phyloP scores from a whole-genome alignment of 2,797 vertebrate genomes.

The Leucoraja ocellata region DNA sequence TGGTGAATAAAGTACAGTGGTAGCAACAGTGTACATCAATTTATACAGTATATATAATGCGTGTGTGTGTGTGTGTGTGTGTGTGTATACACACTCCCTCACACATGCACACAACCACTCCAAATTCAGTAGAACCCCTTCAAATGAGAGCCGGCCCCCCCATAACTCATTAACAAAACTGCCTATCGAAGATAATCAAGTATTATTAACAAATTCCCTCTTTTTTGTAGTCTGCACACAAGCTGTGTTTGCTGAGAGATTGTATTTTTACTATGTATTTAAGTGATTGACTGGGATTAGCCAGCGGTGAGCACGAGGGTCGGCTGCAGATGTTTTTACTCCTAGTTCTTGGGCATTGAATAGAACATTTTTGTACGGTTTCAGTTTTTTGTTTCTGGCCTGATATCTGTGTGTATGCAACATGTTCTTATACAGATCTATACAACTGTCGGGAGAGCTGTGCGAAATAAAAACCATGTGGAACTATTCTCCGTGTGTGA shows the following conservation, averaged over 20 bases:
- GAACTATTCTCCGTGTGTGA: constrained; percentile 84
- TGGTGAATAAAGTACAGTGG: constrained; percentile 89
- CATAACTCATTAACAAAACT: constrained; percentile 69
- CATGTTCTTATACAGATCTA: constrained; percentile 92
- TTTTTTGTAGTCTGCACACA: constrained; percentile 77
- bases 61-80: no score
- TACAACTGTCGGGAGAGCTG: constrained; percentile 93
- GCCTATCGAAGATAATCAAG: constrained; percentile 70
- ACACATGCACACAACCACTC: constrained; percentile 55
- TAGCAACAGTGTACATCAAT: constrained; percentile 89
- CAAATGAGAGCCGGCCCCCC: constrained; percentile 57
- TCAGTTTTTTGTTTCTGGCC: constrained; percentile 46
- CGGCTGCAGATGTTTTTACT: constrained; percentile 90
- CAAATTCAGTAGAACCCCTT: constrained; percentile 58
- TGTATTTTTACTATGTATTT: constrained; percentile 99
- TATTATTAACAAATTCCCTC: constrained; percentile 68
- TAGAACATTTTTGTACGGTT: constrained; percentile 94
- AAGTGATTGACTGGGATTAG: constrained; percentile 79
- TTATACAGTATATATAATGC: constrained; percentile 52
- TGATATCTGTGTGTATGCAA: constrained; percentile 89
- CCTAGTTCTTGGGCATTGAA: constrained; percentile 93
- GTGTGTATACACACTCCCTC: no score
- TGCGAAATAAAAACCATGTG: constrained; percentile 98
- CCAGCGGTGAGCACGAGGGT: constrained; percentile 68
- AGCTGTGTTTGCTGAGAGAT: constrained; percentile 80